Evolutionary conservation across 2,113 vertebrate genomes (phyloP).

Genomic region (Suricata suricatta): DNA sequence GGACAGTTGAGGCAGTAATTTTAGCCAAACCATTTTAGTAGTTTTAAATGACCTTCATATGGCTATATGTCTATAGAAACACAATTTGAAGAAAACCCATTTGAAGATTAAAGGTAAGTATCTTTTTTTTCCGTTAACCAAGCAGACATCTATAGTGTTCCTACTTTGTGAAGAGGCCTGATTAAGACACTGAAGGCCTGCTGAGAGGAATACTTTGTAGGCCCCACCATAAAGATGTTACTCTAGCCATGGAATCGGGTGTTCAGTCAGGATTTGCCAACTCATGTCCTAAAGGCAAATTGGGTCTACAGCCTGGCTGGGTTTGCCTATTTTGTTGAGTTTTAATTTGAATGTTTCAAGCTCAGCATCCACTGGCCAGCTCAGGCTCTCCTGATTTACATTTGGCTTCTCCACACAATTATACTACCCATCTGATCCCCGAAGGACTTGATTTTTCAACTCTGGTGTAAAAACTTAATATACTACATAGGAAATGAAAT

Average conservation of each 20-base stretch:
- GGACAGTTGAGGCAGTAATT: not conserved
- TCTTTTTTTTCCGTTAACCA: not conserved
- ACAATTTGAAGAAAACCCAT: not conserved
- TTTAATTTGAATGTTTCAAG: not conserved
- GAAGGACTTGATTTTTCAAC: not conserved
- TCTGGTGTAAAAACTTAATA: not conserved
- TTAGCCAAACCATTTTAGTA: not conserved
- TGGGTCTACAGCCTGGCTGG: not conserved
- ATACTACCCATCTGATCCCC: not conserved
- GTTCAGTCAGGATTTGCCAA: not conserved
- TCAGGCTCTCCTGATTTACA: not conserved
- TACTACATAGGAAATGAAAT: not conserved
- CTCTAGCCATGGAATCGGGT: not conserved
- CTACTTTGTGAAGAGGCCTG: not conserved
- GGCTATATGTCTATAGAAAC: not conserved
- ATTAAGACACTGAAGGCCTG: not conserved
- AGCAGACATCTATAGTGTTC: not conserved
- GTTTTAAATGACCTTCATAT: not conserved
- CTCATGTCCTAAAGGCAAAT: not conserved
- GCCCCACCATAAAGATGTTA: not conserved
- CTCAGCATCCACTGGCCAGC: not conserved
- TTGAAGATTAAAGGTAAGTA: not conserved
- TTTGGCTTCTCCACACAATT: not conserved
- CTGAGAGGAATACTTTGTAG: not conserved
- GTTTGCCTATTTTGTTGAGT: not conserved